phyloP scores from a whole-genome alignment of 1,140 invertebrate species.

The Dysdera silvatica region DNA sequence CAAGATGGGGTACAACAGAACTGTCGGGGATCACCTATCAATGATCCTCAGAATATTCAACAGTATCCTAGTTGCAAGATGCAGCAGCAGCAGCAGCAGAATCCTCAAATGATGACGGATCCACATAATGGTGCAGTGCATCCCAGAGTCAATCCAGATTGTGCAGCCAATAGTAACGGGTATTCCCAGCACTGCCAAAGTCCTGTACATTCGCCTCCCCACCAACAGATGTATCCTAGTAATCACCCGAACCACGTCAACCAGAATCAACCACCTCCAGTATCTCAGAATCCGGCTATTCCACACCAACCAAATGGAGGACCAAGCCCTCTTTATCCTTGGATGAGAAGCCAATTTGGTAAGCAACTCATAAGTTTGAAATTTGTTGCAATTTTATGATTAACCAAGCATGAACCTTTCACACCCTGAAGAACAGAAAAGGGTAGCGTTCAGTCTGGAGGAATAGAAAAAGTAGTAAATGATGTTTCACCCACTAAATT shows the following conservation, averaged over 20 bases:
- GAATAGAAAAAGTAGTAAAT: too few relatives aligned
- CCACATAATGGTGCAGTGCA: conserved; percentile 48
- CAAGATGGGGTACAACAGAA: conserved; percentile 21
- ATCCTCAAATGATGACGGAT: conserved; percentile 38
- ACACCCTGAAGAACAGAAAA: too few relatives aligned
- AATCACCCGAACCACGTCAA: conserved; percentile 29
- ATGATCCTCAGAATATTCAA: conserved; percentile 10
- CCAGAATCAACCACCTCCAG: conserved; percentile 9
- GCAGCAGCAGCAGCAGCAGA: conserved; percentile 40
- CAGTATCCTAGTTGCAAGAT: conserved; percentile 34
- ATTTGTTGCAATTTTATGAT: too few relatives aligned
- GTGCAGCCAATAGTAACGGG: conserved; percentile 21
- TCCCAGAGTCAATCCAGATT: conserved; percentile 13
- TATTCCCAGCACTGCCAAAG: conserved; percentile 60
- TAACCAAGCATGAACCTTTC: too few relatives aligned
- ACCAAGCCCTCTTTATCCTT: conserved; percentile 87
- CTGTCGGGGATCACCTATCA: conserved; percentile 26
- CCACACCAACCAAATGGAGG: conserved; percentile 15
- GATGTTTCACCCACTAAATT: too few relatives aligned
- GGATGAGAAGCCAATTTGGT: conserved; percentile 98
- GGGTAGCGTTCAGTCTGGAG: too few relatives aligned
- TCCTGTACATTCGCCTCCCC: conserved; percentile 27
- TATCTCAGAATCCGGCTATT: conserved; percentile 42
- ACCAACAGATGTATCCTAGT: conserved; percentile 31
- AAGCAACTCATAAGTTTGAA: too few relatives aligned